Evolutionary conservation across 2,113 vertebrate genomes (phyloP).

Genomic region (Callopanchax toddi): DNA sequence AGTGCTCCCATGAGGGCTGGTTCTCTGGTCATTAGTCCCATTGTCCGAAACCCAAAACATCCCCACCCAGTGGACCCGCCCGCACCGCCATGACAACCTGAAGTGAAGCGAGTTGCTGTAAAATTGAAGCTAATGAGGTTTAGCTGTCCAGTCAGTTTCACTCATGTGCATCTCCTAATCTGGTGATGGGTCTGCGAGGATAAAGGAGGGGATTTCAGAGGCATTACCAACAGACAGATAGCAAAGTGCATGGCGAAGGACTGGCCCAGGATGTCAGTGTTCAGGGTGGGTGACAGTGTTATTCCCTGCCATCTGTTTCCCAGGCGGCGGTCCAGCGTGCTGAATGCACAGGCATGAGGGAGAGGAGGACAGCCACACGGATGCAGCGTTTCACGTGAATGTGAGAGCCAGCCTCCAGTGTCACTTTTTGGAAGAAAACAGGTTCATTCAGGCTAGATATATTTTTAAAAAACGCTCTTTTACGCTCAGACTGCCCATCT

Average conservation of each 20-base stretch:
- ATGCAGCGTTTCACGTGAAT: conserved; percentile 41
- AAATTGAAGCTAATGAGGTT: conserved; percentile 67
- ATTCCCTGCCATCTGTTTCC: conserved; percentile 80
- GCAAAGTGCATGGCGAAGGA: conserved; percentile 62
- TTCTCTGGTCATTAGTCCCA: conserved; percentile 38
- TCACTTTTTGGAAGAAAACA: conserved; percentile 43
- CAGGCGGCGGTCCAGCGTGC: conserved; percentile 76
- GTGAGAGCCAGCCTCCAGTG: conserved; percentile 30
- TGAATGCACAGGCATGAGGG: conserved; percentile 55
- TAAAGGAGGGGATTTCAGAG: conserved; percentile 54
- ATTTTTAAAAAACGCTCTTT: conserved; percentile 31
- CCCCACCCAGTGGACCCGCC: conserved; percentile 14
- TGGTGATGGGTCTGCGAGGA: conserved; percentile 59
- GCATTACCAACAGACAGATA: conserved; percentile 61
- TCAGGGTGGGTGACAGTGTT: conserved; percentile 77
- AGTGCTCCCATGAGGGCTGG: conserved; percentile 22
- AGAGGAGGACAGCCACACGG: conserved; percentile 52
- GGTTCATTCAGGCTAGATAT: conserved; percentile 36
- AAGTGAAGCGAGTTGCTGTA: conserved; percentile 34
- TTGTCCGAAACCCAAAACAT: conserved; percentile 38
- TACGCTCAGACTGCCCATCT: conserved; percentile 60
- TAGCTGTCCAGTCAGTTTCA: conserved; percentile 72
- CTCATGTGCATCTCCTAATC: conserved; percentile 73
- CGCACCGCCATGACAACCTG: conserved; percentile 28
- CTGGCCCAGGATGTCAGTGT: conserved; percentile 73